These are phyloP conservation scores for Carassius gibelio DNA, from an alignment of 2,113 vertebrate genomes.

Conservation along the genomic window DNA sequence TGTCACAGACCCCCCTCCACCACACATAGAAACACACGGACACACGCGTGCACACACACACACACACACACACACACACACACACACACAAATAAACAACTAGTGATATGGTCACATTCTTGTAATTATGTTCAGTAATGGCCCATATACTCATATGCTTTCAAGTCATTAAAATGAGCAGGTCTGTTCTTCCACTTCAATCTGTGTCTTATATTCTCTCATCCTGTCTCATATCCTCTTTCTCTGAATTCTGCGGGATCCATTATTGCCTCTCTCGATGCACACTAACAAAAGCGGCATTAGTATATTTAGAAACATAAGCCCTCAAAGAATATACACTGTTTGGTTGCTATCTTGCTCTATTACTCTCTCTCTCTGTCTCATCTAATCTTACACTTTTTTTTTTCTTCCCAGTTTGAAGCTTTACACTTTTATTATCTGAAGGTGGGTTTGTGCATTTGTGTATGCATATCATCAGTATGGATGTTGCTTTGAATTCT, in stretches of 20 bases:
- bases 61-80: neutral
- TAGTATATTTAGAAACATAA: slow-evolving; percentile 73
- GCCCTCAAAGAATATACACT: slow-evolving; percentile 69
- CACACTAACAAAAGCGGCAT: slow-evolving; percentile 65
- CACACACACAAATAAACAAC: neutral
- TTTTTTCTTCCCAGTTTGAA: slow-evolving; percentile 13
- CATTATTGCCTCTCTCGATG: slow-evolving; percentile 51
- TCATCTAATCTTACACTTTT: slow-evolving; percentile 40
- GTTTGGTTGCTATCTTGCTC: slow-evolving; percentile 12
- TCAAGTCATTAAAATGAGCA: slow-evolving; percentile 35
- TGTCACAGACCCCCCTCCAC: neutral
- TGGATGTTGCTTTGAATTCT: slow-evolving; percentile 18
- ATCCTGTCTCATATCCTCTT: slow-evolving; percentile 50
- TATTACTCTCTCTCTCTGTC: slow-evolving; percentile 47
- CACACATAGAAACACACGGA: too few species aligned
- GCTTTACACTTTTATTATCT: slow-evolving; percentile 36
- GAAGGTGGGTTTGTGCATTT: slow-evolving; percentile 1
- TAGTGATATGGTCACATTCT: neutral
- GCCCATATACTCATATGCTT: slow-evolving; percentile 15
- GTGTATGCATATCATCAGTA: slow-evolving; percentile 14
- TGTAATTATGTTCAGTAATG: slow-evolving; percentile 22
- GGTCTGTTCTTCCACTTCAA: slow-evolving; percentile 22
- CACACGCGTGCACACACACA: neutral
- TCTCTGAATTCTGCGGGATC: slow-evolving; percentile 22
- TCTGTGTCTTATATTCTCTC: slow-evolving; percentile 30